phyloP scores from a whole-genome alignment of 2,113 vertebrate species.

The Gallinago paraguaiae region DNA sequence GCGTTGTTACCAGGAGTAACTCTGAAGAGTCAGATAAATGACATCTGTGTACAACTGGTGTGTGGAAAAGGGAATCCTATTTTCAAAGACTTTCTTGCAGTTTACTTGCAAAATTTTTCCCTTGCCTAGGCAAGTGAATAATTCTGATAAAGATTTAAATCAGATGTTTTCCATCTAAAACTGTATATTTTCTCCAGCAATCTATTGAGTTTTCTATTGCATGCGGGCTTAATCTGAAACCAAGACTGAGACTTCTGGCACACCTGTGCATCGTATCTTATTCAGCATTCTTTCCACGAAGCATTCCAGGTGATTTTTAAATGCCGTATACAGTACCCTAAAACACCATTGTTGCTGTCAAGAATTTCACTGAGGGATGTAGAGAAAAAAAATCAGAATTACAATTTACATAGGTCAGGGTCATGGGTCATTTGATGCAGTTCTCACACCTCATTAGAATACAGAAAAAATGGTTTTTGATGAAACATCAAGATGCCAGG shows the following conservation, averaged over 20 bases:
- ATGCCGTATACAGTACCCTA: background rate
- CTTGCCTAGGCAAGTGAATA: background rate
- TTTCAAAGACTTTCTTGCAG: background rate
- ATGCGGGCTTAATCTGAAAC: background rate
- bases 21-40: background rate
- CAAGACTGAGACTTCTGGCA: background rate
- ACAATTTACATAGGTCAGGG: background rate
- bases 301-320: background rate
- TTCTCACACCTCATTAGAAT: background rate
- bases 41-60: fast-evolving
- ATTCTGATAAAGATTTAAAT: background rate
- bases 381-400: background rate
- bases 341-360: fast-evolving
- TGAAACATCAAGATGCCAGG: background rate
- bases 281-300: background rate
- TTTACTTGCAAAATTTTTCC: background rate
- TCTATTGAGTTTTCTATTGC: background rate
- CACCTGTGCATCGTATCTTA: background rate
- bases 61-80: background rate
- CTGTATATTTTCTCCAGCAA: background rate
- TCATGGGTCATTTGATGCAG: background rate
- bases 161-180: background rate
- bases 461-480: background rate
- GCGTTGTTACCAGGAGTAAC: background rate
- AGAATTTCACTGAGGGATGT: background rate